Base-by-base conservation (phyloP, 2,888 invertebrate genomes). In the Furcula furcula region DNA sequence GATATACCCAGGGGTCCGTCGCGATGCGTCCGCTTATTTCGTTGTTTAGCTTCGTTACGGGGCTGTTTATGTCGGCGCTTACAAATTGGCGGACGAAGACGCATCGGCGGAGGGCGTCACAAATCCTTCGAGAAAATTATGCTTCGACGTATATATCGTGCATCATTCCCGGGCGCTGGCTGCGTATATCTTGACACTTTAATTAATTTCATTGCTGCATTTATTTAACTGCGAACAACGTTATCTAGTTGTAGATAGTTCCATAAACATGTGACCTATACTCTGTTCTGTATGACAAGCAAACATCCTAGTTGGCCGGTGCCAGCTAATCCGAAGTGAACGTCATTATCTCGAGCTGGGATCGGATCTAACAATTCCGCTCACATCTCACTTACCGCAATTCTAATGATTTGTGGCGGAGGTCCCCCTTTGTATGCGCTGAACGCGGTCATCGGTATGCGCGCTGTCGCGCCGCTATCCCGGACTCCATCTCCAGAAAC, bases 1-100 rank as follows among this genome's bases (percentile, higher is more conserved):
- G 78, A 83, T 83, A 86, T 75, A 78, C 70, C 69, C 73, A 75
- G 67, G 60, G 65, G 58, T 44, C 46, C 56, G 65, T 59, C 65
- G 50, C 75, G 80, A 78, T 76, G 50, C 62, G 42, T 46, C 50
- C 55, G 59, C 56, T 55, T 57, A 60, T 65, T 59, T 76, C 76
- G 77, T 85, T 82, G 84, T 83, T 85, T 86, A 85, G 86, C 80
- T 84, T 87, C 85, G 86, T 87, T 87, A 85, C 78, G 73, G 66
- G 55, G 65, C 70, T 75, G 75, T 80, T 81, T 80, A 84, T 82
- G 85, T 82, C 80, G 73, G 58, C 67, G 70, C 72, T 76, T 82
- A 87, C 87, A 86, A 87, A 87, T 87, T 87, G 86, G 79, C 81
- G 73, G 65, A 54, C 63, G 52, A 50, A 59, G 69, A 67, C 71